Evolutionary conservation across 2,888 invertebrate genomes (phyloP), one percentile per base, ranked within the genome.

Genomic region (Tetragnatha montana): DNA sequence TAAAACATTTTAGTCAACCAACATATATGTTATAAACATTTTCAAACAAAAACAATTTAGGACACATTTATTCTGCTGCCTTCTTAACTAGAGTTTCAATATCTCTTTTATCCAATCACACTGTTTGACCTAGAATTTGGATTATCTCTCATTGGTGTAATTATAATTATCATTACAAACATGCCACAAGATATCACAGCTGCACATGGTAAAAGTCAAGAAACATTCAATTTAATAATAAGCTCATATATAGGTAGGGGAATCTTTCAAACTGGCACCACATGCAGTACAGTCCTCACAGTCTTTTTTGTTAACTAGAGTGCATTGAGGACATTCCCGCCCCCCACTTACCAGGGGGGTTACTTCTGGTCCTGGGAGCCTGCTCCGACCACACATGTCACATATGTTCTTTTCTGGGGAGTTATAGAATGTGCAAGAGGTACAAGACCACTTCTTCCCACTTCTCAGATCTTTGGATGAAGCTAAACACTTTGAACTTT

Each of bases 381-480:
- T 94, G 0, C 95, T 95, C 93, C 96, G 96, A 35, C 95, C 95
- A 92, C 96, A 96, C 95, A 96, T 96, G 91, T 96, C 96, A 93
- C 96, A 97, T 35, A 96, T 96, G 14, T 95, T 94, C 35, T 93
- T 93, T 0, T 93, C 92, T 0, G 93, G 92, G 3, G 93, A 93
- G 92, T 97, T 97, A 17, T 96, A 93, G 93, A 94, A 96, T 0
- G 97, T 97, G 93, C 97, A 97, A 0, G 95, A 95, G 0, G 94
- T 94, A 93, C 96, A 97, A 91, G 95, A 95, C 97, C 96, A 97
- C 91, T 88, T 89, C 69, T 89, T 89, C 19, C 35, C 12, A 80
- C 68, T 50, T 88, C 88, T 91, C 35, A 81, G 71, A 69, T 91
- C 90, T 47, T 85, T 84, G 17, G 50, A 60, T 22, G 71, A 6